Conservation (phyloP, 2,888 invertebrate genomes). For the Drosophila limbata region DNA sequence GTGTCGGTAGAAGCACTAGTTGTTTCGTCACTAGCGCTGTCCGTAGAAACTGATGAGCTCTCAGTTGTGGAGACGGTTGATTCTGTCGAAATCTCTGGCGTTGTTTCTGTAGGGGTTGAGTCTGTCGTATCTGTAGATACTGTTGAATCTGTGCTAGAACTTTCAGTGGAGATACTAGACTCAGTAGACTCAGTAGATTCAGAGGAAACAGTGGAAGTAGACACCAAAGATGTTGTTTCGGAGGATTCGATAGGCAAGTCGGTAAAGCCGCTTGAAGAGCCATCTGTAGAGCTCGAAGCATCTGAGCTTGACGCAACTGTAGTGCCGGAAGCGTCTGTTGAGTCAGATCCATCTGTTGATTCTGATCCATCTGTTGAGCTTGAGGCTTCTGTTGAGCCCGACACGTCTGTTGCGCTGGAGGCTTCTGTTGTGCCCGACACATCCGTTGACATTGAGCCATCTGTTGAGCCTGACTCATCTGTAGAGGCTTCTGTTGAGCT, state of each 20-base stretch:
- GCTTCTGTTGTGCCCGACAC: constrained; percentile 30
- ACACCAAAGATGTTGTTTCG: constrained; percentile 25
- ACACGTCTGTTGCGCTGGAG: constrained; percentile 2
- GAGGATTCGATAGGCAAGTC: constrained; percentile 25
- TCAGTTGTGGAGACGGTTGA: constrained; percentile 52
- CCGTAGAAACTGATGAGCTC: constrained; percentile 14
- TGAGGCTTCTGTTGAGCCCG: constrained; percentile 26
- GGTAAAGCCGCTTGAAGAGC: constrained; percentile 30
- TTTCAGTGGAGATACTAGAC: constrained; percentile 40
- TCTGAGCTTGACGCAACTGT: constrained; percentile 19
- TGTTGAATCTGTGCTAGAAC: constrained; percentile 41
- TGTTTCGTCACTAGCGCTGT: constrained; percentile 15
- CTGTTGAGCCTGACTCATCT: constrained; percentile 32
- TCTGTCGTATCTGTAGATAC: constrained; percentile 43
- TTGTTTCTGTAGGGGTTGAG: constrained; percentile 52
- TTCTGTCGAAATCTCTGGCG: constrained; percentile 50
- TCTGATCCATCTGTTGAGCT: constrained; percentile 1
- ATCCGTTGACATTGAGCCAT: constrained; percentile 28
- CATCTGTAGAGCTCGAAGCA: constrained; percentile 17
- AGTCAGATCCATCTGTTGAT: constrained; percentile 11
- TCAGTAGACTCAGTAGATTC: constrained; percentile 39
- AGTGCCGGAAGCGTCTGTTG: constrained; percentile 23
- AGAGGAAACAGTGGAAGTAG: constrained; percentile 26
- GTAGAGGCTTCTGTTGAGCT: constrained; percentile 35
- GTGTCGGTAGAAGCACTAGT: constrained; percentile 13